Conservation (phyloP, 2,113 vertebrate species). For the Siphamia tubifer region DNA sequence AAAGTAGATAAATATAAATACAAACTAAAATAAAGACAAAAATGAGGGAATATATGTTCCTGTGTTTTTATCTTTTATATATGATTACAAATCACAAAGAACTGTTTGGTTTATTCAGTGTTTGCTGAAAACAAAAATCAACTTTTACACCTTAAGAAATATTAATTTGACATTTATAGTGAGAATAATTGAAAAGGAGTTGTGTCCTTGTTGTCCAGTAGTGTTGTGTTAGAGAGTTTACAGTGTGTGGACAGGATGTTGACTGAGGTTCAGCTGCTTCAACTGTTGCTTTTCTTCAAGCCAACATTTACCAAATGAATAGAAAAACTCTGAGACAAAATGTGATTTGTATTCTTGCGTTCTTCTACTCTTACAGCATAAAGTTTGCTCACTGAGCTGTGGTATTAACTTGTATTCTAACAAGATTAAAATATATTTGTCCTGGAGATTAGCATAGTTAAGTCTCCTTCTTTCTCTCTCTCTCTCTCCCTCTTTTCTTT, state of each 20-base stretch:
- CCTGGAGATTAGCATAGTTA: constrained; percentile 99
- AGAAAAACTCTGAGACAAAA: constrained; percentile 1
- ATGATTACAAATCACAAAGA: no score
- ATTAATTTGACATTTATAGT: no score
- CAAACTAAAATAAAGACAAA: no score
- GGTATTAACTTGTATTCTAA: constrained; percentile 99
- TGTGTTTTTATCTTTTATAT: no score
- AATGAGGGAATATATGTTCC: no score
- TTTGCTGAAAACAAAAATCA: no score
- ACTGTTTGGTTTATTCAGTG: no score
- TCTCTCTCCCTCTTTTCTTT: neutral
- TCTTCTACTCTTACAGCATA: constrained; percentile 74
- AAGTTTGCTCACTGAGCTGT: constrained; percentile 92
- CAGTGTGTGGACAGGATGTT: neutral
- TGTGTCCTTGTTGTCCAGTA: no score
- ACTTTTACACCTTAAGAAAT: no score
- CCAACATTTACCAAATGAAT: neutral
- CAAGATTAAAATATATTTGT: constrained; percentile 99
- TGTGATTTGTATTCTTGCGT: constrained; percentile 74
- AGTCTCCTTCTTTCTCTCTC: constrained; percentile 75
- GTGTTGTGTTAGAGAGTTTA: no score
- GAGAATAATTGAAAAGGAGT: no score
- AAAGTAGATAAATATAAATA: no score
- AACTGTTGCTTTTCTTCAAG: neutral
- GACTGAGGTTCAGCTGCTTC: neutral